phyloP scores from a whole-genome alignment of 1,140 invertebrate species.

The Pseudomyrmex dendroicus region DNA sequence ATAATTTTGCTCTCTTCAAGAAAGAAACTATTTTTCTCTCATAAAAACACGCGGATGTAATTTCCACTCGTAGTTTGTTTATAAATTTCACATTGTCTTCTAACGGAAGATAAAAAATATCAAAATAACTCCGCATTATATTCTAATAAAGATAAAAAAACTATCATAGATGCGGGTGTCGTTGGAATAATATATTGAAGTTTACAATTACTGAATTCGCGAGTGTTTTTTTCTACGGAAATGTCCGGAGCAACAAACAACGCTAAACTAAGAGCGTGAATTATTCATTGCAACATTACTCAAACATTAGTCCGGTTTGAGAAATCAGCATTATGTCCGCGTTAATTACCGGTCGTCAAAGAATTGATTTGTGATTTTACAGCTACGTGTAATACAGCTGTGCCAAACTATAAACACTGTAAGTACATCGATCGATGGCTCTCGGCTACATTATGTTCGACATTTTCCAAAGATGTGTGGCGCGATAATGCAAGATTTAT shows the following conservation, averaged over 20 bases:
- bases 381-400: constrained; percentile 27
- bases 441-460: not conserved
- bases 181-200: too few species aligned
- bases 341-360: constrained; percentile 33
- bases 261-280: not conserved
- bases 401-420: constrained; percentile 37
- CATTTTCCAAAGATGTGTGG: constrained; percentile 19
- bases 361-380: constrained; percentile 42
- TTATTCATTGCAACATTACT: not conserved
- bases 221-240: not conserved
- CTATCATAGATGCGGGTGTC: too few species aligned
- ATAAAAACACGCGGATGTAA: too few species aligned
- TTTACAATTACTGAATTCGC: too few species aligned
- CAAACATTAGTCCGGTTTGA: not conserved
- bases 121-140: too few species aligned
- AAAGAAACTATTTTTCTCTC: too few species aligned
- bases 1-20: too few species aligned
- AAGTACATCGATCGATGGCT: not conserved
- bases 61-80: too few species aligned
- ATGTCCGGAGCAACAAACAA: not conserved
- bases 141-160: too few species aligned
- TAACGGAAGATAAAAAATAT: too few species aligned
- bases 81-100: too few species aligned
- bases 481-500: not conserved
- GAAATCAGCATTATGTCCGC: not conserved